Percentiles rank a stretch among this genome's conserved stretches.
phyloP scores from a whole-genome alignment of 2,888 invertebrate species.

The Norana najaformis region DNA sequence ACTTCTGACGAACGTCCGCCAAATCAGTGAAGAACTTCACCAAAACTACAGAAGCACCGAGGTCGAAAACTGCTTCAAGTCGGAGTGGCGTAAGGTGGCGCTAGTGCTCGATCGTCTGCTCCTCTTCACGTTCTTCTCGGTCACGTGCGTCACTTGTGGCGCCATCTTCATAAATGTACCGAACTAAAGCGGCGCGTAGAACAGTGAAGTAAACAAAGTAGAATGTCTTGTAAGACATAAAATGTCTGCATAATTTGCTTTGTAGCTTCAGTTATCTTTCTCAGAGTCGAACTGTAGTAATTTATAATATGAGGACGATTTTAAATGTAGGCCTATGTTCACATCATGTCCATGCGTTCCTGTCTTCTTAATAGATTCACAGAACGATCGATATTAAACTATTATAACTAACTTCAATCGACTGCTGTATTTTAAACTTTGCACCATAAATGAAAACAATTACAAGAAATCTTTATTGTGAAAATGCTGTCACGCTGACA shows the following conservation, averaged over 20 bases:
- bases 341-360: not conserved
- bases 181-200: not conserved
- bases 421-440: not conserved
- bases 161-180: slow-evolving; percentile 44
- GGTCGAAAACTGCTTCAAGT: slow-evolving; percentile 42
- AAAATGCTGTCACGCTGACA: not conserved
- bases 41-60: slow-evolving; percentile 36
- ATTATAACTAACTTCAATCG: not conserved
- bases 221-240: not conserved
- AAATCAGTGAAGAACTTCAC: slow-evolving; percentile 44
- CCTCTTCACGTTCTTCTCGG: slow-evolving; percentile 42
- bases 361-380: not conserved
- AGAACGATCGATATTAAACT: not conserved
- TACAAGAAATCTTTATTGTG: not conserved
- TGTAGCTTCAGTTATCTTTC: not conserved
- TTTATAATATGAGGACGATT: not conserved
- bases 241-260: not conserved
- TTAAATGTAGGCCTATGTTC: not conserved
- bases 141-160: slow-evolving; percentile 41
- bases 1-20: slow-evolving; percentile 42
- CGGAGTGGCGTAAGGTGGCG: slow-evolving; percentile 46
- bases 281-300: not conserved
- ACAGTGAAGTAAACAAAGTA: not conserved
- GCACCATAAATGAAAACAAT: not conserved
- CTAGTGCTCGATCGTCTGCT: slow-evolving; percentile 44